Conservation (phyloP, 1,140 invertebrate species). For the Drosophila mayri region DNA sequence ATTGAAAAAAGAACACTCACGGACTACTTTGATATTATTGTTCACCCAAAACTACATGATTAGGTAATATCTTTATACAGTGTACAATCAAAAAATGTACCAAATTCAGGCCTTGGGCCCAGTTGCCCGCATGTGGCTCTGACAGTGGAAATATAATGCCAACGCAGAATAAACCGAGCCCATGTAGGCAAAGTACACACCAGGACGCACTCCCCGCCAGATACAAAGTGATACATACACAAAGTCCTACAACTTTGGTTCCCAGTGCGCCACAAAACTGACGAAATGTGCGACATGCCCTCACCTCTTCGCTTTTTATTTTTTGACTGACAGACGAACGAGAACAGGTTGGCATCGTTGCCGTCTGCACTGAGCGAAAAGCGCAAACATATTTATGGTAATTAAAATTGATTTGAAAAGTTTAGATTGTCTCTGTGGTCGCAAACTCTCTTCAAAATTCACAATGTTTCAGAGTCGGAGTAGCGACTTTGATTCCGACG, state of each 20-base stretch:
- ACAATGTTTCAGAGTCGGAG: constrained; percentile 62
- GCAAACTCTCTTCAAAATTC: constrained; percentile 44
- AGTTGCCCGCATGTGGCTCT: constrained; percentile 49
- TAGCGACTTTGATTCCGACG: constrained; percentile 20
- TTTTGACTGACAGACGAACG: constrained; percentile 17
- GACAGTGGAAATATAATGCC: constrained; percentile 61
- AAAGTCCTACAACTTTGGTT: constrained; percentile 35
- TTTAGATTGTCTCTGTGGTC: constrained; percentile 78
- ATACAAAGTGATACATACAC: constrained; percentile 23
- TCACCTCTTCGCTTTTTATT: constrained; percentile 9
- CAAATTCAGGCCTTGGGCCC: neutral
- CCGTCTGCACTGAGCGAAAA: constrained; percentile 50
- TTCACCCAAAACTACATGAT: neutral
- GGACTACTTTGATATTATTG: neutral
- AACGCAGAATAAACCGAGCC: constrained; percentile 48
- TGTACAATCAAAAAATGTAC: no score
- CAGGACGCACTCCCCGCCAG: neutral
- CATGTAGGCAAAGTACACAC: constrained; percentile 30
- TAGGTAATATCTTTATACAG: neutral
- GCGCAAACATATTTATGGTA: constrained; percentile 80
- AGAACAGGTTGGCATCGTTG: constrained; percentile 27
- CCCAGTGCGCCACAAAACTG: constrained; percentile 39
- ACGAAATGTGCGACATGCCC: constrained; percentile 45
- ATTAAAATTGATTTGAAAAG: constrained; percentile 84
- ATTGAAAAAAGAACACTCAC: neutral